These are phyloP conservation scores for Euthynnus affinis DNA, from an alignment of 2,797 vertebrate species.

Conservation along the genomic window DNA sequence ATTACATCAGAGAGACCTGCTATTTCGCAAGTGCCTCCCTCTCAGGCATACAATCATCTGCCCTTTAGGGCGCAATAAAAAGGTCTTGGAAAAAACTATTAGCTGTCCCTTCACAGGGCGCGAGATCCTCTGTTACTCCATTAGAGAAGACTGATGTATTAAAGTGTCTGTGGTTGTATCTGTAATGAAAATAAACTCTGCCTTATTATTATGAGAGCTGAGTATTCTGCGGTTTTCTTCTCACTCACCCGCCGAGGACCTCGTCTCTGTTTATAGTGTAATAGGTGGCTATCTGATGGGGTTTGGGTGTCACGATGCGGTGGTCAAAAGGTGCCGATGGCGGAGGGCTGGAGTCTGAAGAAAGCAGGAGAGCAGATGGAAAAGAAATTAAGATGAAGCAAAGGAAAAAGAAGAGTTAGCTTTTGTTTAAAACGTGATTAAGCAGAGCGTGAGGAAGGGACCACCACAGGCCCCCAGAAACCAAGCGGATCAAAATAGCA, in stretches of 20 bases:
- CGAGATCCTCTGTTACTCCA: conserved; percentile 58
- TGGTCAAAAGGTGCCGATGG: conserved; percentile 94
- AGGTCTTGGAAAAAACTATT: conserved; percentile 50
- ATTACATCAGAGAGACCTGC: conserved; percentile 62
- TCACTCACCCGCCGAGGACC: conserved; percentile 94
- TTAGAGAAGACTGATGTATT: conserved; percentile 19
- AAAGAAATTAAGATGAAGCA: neutral
- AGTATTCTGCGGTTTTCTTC: neutral
- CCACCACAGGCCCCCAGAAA: conserved; percentile 45
- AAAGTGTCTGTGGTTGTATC: conserved; percentile 5
- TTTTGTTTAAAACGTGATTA: neutral
- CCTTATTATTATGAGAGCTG: neutral
- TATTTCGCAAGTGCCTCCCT: conserved; percentile 32
- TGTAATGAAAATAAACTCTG: conserved; percentile 35
- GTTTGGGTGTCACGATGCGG: conserved; percentile 92
- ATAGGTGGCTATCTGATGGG: conserved; percentile 87
- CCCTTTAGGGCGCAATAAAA: conserved; percentile 56
- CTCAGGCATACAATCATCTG: conserved; percentile 32
- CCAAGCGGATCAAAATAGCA: conserved; percentile 74
- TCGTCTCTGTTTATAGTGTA: conserved; percentile 92
- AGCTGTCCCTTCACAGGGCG: conserved; percentile 21
- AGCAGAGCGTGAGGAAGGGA: conserved; percentile 11
- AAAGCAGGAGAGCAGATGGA: conserved; percentile 57
- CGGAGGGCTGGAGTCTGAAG: conserved; percentile 86
- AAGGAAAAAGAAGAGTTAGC: neutral